Conservation (phyloP, 2,113 vertebrate genomes). For the Cynoglossus semilaevis region DNA sequence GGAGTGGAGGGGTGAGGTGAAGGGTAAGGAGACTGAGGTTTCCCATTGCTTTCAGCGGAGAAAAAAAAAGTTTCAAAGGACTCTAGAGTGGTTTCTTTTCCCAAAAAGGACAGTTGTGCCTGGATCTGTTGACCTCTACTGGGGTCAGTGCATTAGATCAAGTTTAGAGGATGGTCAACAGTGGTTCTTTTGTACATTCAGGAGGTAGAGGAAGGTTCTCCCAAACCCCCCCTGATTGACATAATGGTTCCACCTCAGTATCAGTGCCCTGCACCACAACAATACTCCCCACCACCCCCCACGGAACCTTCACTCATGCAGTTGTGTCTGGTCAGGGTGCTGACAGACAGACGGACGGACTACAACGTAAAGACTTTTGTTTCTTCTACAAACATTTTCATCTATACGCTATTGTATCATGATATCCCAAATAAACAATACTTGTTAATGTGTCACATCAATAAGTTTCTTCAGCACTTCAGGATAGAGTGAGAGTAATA, state of each 20-base stretch:
- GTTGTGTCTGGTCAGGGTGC: conserved; percentile 38
- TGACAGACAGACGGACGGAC: conserved; percentile 46
- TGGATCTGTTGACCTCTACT: conserved; percentile 61
- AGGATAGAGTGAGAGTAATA: conserved; percentile 49
- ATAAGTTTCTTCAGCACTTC: conserved; percentile 61
- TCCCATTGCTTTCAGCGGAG: conserved; percentile 33
- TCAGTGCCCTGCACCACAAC: conserved; percentile 26
- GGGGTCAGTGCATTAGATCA: conserved; percentile 63
- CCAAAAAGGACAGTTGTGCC: conserved; percentile 50
- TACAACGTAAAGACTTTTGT: conserved; percentile 58
- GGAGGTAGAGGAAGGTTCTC: conserved; percentile 52
- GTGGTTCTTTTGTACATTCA: conserved; percentile 74
- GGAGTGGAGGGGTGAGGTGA: conserved; percentile 32
- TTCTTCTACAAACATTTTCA: conserved; percentile 51
- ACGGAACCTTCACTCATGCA: conserved; percentile 61
- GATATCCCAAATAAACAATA: conserved; percentile 20
- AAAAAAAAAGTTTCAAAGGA: conserved; percentile 20
- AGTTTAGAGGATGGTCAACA: conserved; percentile 52
- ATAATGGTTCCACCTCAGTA: conserved; percentile 37
- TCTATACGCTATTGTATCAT: conserved; percentile 56
- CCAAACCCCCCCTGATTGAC: conserved; percentile 25
- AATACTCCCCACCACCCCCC: conserved; percentile 20
- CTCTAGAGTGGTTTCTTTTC: conserved; percentile 46
- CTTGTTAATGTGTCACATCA: conserved; percentile 51
- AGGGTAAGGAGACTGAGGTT: conserved; percentile 40